These are phyloP conservation scores for Drosophila birchii DNA, from an alignment of 2,888 invertebrate species.

Conservation along the genomic window DNA sequence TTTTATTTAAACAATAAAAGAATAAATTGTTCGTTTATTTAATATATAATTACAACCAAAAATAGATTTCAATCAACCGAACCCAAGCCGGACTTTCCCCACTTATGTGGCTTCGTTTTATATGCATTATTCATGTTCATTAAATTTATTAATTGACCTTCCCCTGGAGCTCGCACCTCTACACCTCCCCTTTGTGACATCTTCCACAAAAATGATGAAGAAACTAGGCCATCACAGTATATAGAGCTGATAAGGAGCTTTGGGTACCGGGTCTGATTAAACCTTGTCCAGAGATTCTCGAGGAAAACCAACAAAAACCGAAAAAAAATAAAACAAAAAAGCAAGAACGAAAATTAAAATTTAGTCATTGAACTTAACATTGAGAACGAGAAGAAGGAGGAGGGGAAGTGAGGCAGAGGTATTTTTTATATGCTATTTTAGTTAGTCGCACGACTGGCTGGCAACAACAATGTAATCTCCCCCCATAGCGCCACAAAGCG, in stretches of 20 bases:
- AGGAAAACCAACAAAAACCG: conserved; percentile 39
- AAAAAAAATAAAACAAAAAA: conserved; percentile 35
- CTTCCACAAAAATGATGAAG: conserved; percentile 27
- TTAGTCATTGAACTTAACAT: conserved; percentile 75
- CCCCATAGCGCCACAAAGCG: conserved; percentile 3
- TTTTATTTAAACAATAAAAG: too few relatives aligned
- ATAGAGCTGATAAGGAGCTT: conserved; percentile 60
- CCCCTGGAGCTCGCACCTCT: conserved; percentile 19
- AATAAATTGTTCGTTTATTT: too few relatives aligned
- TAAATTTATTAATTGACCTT: conserved; percentile 43
- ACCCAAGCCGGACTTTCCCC: conserved; percentile 33
- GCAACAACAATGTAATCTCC: conserved; percentile 37
- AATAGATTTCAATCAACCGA: neutral
- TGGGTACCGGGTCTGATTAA: conserved; percentile 54
- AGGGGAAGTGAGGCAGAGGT: conserved; percentile 11
- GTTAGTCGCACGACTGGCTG: conserved; percentile 39
- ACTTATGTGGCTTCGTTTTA: conserved; percentile 7
- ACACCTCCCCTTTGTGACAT: conserved; percentile 23
- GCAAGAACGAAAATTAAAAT: conserved; percentile 42
- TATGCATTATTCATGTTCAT: conserved; percentile 30
- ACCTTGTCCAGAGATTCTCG: conserved; percentile 44
- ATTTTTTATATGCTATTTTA: conserved; percentile 18
- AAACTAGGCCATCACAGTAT: conserved; percentile 66
- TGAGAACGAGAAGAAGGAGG: conserved; percentile 21
- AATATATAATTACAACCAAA: neutral